A percentile compares a stretch with the other conserved stretches of the same genome.
Conservation (phyloP, 2,797 vertebrate species). For the Hoplostethus atlanticus region DNA sequence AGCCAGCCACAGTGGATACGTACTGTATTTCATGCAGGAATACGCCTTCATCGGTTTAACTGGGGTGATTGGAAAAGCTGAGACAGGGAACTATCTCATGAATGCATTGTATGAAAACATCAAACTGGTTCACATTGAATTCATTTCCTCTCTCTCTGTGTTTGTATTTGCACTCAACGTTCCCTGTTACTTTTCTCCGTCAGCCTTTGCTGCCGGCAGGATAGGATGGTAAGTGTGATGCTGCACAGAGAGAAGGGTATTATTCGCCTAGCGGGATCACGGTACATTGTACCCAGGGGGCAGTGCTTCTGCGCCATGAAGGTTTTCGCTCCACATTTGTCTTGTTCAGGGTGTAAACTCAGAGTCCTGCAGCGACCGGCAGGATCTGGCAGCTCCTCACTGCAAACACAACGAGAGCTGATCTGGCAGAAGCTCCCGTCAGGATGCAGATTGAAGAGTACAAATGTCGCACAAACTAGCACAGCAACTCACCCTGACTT, state of each 20-base stretch:
- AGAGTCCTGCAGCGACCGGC: constrained; percentile 13
- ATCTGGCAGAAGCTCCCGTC: constrained; percentile 17
- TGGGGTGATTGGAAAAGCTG: constrained; percentile 9
- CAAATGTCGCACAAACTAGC: neutral
- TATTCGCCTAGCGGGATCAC: constrained; percentile 2
- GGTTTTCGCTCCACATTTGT: constrained; percentile 15
- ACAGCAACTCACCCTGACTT: constrained; percentile 18
- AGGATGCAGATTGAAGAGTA: neutral
- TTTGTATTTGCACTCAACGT: neutral
- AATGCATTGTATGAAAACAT: no score
- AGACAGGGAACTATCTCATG: neutral
- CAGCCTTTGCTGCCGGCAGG: neutral
- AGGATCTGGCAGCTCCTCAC: neutral
- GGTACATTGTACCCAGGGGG: constrained; percentile 7
- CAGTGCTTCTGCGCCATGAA: constrained; percentile 3
- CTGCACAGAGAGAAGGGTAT: neutral
- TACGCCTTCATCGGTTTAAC: neutral
- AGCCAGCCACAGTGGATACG: neutral
- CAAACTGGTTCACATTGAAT: no score
- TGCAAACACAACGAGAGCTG: neutral
- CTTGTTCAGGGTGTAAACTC: neutral
- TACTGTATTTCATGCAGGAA: neutral
- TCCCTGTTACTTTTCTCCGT: neutral
- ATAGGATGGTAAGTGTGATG: neutral
- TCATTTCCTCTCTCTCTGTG: neutral